Conservation (phyloP, 1,140 invertebrate species). For the Tetragonula clypearis region DNA sequence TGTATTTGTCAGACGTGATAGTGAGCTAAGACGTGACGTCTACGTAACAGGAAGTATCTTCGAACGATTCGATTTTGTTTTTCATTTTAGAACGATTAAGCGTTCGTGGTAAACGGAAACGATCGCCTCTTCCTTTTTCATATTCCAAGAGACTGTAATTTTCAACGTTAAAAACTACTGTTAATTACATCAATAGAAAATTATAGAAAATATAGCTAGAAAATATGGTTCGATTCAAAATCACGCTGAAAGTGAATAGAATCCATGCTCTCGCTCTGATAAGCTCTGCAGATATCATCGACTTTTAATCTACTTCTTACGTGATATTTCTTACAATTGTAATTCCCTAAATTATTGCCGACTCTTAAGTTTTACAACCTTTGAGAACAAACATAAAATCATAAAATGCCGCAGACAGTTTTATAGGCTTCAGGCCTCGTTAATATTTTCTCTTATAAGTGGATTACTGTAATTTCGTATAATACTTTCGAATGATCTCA, state of each 20-base stretch:
- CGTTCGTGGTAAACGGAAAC: slow-evolving; percentile 5
- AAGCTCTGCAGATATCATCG: neutral
- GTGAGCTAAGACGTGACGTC: neutral
- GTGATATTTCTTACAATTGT: neutral
- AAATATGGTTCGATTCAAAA: neutral
- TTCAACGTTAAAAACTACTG: neutral
- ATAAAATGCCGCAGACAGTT: no score
- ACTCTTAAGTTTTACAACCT: neutral
- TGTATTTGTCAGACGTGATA: neutral
- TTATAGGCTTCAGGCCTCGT: neutral
- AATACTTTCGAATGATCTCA: neutral
- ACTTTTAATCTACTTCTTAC: neutral
- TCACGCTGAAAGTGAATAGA: neutral
- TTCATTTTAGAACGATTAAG: neutral
- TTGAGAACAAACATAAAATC: no score
- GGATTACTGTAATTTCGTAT: neutral
- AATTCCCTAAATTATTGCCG: neutral
- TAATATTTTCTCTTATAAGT: neutral
- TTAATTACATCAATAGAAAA: neutral
- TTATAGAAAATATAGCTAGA: neutral
- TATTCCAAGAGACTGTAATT: neutral
- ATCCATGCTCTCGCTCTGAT: neutral
- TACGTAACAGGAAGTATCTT: neutral
- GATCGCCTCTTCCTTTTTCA: neutral
- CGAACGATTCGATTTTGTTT: neutral